A percentile compares a stretch with the other conserved stretches of the same genome.
Conservation (phyloP, 2,113 vertebrate species). For the Corythoichthys haematopterus region DNA sequence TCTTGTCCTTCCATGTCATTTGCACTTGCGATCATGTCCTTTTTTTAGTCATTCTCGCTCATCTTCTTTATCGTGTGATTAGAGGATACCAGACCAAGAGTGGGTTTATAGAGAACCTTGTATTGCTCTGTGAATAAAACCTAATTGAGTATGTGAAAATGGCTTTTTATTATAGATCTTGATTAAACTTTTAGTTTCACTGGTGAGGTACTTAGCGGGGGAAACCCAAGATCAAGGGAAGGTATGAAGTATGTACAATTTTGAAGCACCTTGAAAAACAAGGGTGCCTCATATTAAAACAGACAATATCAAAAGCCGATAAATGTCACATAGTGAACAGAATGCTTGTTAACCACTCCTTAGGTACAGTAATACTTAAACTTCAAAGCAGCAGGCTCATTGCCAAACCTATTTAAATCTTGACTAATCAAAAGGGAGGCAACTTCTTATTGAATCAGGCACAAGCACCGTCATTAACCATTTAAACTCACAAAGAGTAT, state of each 20-base stretch:
- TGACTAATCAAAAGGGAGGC: slow-evolving; percentile 50
- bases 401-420: slow-evolving; percentile 60
- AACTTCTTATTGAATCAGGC: slow-evolving; percentile 49
- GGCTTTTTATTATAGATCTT: slow-evolving; percentile 14
- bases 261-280: slow-evolving; percentile 14
- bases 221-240: slow-evolving; percentile 15
- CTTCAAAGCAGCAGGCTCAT: slow-evolving; percentile 40
- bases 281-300: slow-evolving; percentile 9
- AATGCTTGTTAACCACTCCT: slow-evolving; percentile 28
- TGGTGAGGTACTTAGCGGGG: slow-evolving; percentile 7
- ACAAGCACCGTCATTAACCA: slow-evolving; percentile 48
- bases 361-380: slow-evolving; percentile 34
- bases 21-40: slow-evolving; percentile 24
- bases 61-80: slow-evolving; percentile 18
- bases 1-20: slow-evolving; percentile 46
- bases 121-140: background rate
- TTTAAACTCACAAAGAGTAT: slow-evolving; percentile 35
- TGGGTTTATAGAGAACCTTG: background rate
- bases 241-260: background rate
- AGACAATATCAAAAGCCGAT: slow-evolving; percentile 12
- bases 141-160: background rate
- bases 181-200: slow-evolving; percentile 40
- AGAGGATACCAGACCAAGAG: slow-evolving; percentile 7
- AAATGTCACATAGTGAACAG: slow-evolving; percentile 16
- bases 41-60: slow-evolving; percentile 17